Base-by-base conservation (phyloP, 1,140 invertebrate species). In the Choristoneura fumiferana region DNA sequence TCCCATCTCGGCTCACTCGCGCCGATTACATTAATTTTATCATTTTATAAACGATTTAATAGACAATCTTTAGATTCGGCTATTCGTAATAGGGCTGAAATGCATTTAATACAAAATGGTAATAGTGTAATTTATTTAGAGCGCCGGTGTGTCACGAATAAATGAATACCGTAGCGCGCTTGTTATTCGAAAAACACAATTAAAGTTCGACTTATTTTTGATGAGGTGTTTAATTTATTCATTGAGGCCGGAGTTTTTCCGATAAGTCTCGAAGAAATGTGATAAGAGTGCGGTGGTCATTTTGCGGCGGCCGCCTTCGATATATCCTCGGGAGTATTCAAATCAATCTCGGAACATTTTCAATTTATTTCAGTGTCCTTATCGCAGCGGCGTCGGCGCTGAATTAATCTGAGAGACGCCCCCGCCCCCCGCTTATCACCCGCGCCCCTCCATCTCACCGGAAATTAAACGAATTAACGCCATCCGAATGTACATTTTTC, bases 401-500 rank as follows among this genome's bases (percentile, higher is more conserved):
- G 86, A 87, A 89, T 87, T 89, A 89, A 89, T 89, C 86, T 88
- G 82, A 76, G 70, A 77, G 77, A 77, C 82, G 73, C 71, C 71
- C 71, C 67, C 75, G 49, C 64, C 58, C 71, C 60, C 64, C 72
- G 53, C 55, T 34, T 29, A 52, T 34, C 52, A 18, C 29, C 40
- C 40, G 4, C 65, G 61, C 68, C 67, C 33, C 52, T 61, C 67
- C 73, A 69, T 76, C 81, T 81, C 81, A 79, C 86, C 86, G 86
- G 86, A 89, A 89, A 89, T 89, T 89, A 89, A 89, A 89, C 84
- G 86, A 89, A 89, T 89, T 89, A 89, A 87, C 81, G 82, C 81
- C 80, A 81, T 87, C 86, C 82, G 87, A 89, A 89, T 83, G 84
- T 87, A 89, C 84, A 89, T 89, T 89, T 89, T 89, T 89, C 84